Evolutionary conservation across 1,140 invertebrate species (phyloP).

Genomic region (Diachasma alloeum): DNA sequence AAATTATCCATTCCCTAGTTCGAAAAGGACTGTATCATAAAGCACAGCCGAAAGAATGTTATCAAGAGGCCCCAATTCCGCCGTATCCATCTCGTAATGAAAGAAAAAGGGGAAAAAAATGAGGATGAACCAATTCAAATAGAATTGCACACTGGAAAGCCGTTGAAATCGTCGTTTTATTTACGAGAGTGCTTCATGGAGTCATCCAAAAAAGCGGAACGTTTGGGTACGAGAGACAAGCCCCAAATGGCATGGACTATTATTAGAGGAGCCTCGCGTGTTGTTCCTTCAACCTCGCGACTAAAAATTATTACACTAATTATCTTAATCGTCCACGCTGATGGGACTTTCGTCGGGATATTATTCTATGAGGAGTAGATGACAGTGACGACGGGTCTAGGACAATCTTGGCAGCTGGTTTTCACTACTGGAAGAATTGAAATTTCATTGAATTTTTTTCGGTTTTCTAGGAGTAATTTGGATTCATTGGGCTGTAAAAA

Average conservation of each 20-base stretch:
- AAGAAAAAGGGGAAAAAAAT: not conserved
- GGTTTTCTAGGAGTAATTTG: too few species aligned
- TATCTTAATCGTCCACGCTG: constrained; percentile 46
- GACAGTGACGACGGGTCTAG: too few species aligned
- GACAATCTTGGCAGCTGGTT: too few species aligned
- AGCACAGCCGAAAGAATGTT: not conserved
- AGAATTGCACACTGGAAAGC: not conserved
- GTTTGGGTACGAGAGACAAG: constrained; percentile 10
- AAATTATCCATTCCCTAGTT: not conserved
- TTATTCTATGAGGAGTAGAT: too few species aligned
- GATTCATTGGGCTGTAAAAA: too few species aligned
- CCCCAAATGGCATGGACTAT: constrained; percentile 10
- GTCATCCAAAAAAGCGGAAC: not conserved
- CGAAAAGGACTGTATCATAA: not conserved
- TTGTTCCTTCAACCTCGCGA: constrained; percentile 32
- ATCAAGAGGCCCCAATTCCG: not conserved
- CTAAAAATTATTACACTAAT: constrained; percentile 54
- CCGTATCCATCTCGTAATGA: not conserved
- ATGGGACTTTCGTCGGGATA: not conserved
- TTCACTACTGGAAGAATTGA: too few species aligned
- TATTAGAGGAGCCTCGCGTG: constrained; percentile 50
- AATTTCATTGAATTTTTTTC: too few species aligned
- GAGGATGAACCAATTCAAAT: not conserved
- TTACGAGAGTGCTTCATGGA: not conserved
- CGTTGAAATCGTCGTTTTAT: not conserved